These are phyloP conservation scores for Caradrina clavipalpis DNA, from an alignment of 2,888 invertebrate genomes.

Conservation along the genomic window DNA sequence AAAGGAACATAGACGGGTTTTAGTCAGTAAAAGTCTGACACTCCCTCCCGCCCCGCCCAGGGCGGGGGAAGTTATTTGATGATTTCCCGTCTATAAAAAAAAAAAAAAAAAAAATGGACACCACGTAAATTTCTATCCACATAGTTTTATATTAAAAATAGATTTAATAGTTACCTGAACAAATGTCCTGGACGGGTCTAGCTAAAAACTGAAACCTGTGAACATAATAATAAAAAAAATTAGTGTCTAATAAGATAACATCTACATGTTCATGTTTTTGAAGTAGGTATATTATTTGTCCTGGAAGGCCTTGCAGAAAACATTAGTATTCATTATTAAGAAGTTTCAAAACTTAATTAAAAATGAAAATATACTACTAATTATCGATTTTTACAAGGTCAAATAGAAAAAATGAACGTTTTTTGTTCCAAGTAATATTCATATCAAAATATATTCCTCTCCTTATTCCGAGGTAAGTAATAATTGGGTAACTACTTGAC, in stretches of 20 bases:
- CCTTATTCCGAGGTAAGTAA: not conserved
- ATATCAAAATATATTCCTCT: not conserved
- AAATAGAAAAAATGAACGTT: not conserved
- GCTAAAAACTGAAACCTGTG: conserved; percentile 87
- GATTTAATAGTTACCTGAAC: conserved; percentile 72
- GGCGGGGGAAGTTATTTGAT: no score
- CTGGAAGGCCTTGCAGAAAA: conserved; percentile 19
- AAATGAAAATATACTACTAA: not conserved
- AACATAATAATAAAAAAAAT: conserved; percentile 74
- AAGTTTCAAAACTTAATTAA: not conserved
- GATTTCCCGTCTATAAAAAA: no score
- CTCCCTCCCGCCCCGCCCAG: no score
- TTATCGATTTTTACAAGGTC: not conserved
- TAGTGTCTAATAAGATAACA: conserved; percentile 42
- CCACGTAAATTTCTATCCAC: no score
- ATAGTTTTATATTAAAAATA: not conserved
- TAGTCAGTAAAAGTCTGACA: no score
- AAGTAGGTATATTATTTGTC: not conserved
- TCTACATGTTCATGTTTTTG: not conserved
- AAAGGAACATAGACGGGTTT: no score
- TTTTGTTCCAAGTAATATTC: not conserved
- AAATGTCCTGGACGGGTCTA: conserved; percentile 70
- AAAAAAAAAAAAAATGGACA: no score
- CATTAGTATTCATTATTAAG: not conserved
- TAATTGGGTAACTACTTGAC: no score